These are phyloP conservation scores for Acanthococcus lagerstroemiae DNA, from an alignment of 2,888 invertebrate species.

Conservation along the genomic window DNA sequence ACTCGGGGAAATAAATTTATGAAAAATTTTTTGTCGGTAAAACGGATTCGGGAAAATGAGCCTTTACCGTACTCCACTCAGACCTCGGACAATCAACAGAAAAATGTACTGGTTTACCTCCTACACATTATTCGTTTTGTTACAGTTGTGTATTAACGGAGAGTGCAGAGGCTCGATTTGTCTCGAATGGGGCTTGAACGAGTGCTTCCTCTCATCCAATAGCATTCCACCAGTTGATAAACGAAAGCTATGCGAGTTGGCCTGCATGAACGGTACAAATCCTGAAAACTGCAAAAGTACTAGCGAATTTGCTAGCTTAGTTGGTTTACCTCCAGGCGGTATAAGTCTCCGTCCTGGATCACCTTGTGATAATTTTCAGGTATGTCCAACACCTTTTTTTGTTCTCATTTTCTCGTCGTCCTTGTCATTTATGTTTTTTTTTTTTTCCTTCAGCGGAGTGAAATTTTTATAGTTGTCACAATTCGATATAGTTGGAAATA, in stretches of 20 bases:
- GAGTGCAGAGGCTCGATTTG: slow-evolving; percentile 94
- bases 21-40: no score
- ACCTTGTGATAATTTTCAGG: slow-evolving; percentile 97
- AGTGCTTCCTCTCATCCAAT: slow-evolving; percentile 84
- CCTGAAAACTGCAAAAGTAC: slow-evolving; percentile 69
- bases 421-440: no score
- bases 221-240: slow-evolving; percentile 66
- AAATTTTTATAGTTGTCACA: no score
- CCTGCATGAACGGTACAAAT: slow-evolving; percentile 81
- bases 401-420: not conserved
- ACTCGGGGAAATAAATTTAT: no score
- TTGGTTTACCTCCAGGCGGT: slow-evolving; percentile 65
- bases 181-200: slow-evolving; percentile 82
- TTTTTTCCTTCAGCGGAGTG: no score
- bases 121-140: slow-evolving; percentile 32
- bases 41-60: no score
- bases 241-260: slow-evolving; percentile 84
- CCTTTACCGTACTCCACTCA: no score
- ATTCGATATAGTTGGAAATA: no score
- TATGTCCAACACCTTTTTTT: slow-evolving; percentile 39
- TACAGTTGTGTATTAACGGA: slow-evolving; percentile 76
- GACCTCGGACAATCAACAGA: not conserved
- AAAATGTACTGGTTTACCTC: not conserved
- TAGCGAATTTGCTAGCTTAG: slow-evolving; percentile 66
- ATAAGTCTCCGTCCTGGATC: slow-evolving; percentile 88